Conservation (phyloP, 2,888 invertebrate species). For the Tortricodes alternella region DNA sequence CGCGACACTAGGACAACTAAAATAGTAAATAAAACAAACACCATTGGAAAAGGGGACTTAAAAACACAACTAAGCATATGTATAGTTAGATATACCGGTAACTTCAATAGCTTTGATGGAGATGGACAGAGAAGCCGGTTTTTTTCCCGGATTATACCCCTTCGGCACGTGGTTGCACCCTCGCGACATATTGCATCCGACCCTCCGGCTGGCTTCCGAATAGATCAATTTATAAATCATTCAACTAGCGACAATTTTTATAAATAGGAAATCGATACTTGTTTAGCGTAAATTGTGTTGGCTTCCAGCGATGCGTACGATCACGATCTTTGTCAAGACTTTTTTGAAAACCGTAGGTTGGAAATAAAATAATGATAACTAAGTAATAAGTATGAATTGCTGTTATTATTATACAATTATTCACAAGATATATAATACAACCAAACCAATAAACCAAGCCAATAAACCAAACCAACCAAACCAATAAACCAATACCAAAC, state of each 20-base stretch:
- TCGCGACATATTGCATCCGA: conserved; percentile 65
- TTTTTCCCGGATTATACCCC: conserved; percentile 74
- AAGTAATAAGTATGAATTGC: no score
- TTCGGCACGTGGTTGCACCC: conserved; percentile 67
- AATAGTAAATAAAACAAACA: no score
- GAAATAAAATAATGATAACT: no score
- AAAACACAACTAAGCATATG: conserved; percentile 8
- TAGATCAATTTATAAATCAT: conserved; percentile 70
- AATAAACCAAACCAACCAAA: no score
- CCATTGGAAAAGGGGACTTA: conserved; percentile 18
- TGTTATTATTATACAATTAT: no score
- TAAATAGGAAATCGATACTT: conserved; percentile 26
- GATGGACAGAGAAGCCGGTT: conserved; percentile 63
- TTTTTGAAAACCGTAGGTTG: no score
- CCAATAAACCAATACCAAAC: no score
- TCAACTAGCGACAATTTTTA: conserved; percentile 37
- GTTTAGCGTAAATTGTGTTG: conserved; percentile 16
- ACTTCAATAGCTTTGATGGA: conserved; percentile 72
- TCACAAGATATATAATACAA: no score
- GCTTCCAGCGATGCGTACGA: neutral
- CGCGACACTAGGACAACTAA: no score
- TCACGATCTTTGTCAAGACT: no score
- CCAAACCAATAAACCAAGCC: no score
- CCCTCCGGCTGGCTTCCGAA: conserved; percentile 64
- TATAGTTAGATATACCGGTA: conserved; percentile 17